Percentiles rank a stretch among this genome's conserved stretches.
These are phyloP conservation scores for Parauchenoglanis ngamensis DNA, from an alignment of 2,797 vertebrate species.

Conservation along the genomic window DNA sequence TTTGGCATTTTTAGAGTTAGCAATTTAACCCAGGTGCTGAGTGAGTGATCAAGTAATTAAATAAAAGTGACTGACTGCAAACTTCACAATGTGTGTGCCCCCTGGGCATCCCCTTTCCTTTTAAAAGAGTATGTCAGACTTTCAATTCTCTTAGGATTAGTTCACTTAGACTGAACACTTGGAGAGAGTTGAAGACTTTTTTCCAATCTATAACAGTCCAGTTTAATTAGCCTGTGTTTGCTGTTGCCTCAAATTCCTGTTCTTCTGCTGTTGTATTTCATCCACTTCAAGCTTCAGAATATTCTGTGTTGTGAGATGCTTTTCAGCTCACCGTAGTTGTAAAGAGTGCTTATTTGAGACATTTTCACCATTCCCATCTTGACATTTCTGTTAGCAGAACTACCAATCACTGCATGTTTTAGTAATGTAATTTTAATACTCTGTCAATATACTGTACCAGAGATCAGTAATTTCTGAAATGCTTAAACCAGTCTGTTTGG, in stretches of 20 bases:
- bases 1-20: neutral
- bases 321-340: neutral
- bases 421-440: neutral
- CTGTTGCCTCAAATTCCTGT: neutral
- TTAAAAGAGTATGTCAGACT: neutral
- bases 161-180: neutral
- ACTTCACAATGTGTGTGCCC: neutral
- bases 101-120: neutral
- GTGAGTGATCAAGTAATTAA: neutral
- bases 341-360: neutral
- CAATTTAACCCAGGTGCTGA: neutral
- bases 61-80: neutral
- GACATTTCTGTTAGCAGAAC: neutral
- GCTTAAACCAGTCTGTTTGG: neutral
- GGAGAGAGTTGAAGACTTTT: neutral
- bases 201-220: neutral
- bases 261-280: neutral
- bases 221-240: neutral
- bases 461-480: neutral
- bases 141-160: neutral
- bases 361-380: neutral
- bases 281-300: neutral
- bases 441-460: neutral
- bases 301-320: neutral
- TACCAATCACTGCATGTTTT: neutral